phyloP scores from a whole-genome alignment of 1,140 invertebrate species.

The Cydia pomonella region DNA sequence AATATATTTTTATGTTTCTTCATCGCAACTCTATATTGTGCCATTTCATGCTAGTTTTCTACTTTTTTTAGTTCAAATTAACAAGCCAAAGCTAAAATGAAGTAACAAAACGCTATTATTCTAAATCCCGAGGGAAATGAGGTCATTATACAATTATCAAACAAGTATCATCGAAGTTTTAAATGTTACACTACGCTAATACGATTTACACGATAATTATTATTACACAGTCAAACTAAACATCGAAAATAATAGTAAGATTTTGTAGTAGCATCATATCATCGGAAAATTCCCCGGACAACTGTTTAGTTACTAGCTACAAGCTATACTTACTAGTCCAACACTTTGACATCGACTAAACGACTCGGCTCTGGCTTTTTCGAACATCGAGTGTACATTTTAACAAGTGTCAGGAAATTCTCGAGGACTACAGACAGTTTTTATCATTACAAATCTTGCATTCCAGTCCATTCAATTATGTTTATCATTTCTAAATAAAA shows the following conservation, averaged over 20 bases:
- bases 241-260: constrained; percentile 42
- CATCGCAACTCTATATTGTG: constrained; percentile 65
- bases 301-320: neutral
- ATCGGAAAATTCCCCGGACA: neutral
- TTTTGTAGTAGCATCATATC: constrained; percentile 43
- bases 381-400: neutral
- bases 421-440: neutral
- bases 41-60: constrained; percentile 47
- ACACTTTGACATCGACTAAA: neutral
- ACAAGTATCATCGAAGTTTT: constrained; percentile 43
- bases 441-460: neutral
- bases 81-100: constrained; percentile 44
- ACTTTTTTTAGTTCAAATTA: constrained; percentile 39
- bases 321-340: neutral
- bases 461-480: constrained; percentile 6
- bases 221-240: constrained; percentile 42
- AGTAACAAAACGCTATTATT: constrained; percentile 46
- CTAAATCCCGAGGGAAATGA: constrained; percentile 53
- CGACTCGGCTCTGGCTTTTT: neutral
- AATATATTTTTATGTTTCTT: constrained; percentile 66
- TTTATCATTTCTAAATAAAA: neutral
- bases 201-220: constrained; percentile 49
- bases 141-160: constrained; percentile 50
- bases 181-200: constrained; percentile 50
- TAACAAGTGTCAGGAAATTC: neutral